Evolutionary conservation across 2,888 invertebrate species (phyloP).

Genomic region (Lampropteryx suffumata): DNA sequence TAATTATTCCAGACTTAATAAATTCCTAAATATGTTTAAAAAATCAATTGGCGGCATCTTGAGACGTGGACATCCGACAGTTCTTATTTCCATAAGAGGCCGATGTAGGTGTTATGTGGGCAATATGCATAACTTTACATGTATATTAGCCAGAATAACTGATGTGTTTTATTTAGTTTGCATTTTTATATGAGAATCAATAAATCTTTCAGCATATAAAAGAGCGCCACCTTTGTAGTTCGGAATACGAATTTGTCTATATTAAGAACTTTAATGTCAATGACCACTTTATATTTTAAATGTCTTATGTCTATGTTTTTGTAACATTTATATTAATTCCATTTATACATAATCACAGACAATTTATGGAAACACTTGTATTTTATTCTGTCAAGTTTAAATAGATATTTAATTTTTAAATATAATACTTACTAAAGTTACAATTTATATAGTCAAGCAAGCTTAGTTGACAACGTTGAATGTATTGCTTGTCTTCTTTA

Average conservation of each 20-base stretch:
- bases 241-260: slow-evolving; percentile 9
- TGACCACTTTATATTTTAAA: slow-evolving; percentile 12
- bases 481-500: background rate
- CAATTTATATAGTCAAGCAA: background rate
- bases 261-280: background rate
- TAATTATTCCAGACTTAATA: no score
- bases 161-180: slow-evolving; percentile 16
- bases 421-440: no score
- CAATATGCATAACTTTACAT: slow-evolving; percentile 59
- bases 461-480: background rate
- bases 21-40: background rate
- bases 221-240: slow-evolving; percentile 15
- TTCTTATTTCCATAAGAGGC: slow-evolving; percentile 20
- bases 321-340: background rate
- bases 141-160: slow-evolving; percentile 39
- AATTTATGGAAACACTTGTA: no score
- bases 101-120: slow-evolving; percentile 44
- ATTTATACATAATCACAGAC: background rate
- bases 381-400: no score
- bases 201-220: slow-evolving; percentile 18
- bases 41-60: background rate
- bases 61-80: slow-evolving; percentile 6
- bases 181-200: slow-evolving; percentile 14
- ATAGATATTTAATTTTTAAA: no score
- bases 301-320: background rate